phyloP scores from a whole-genome alignment of 2,888 invertebrate species.

The Antheraea yamamai region DNA sequence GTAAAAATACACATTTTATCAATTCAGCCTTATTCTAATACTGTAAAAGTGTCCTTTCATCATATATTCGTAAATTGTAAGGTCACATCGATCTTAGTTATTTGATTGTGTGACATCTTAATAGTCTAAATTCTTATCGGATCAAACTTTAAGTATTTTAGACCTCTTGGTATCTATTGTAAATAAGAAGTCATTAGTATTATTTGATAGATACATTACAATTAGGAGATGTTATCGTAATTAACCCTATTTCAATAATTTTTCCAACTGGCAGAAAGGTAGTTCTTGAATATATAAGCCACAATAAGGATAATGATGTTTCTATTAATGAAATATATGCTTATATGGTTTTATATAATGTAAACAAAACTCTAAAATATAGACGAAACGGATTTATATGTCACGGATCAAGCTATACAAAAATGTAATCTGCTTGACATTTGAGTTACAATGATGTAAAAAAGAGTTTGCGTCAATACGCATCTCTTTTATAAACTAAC shows the following conservation, averaged over 20 bases:
- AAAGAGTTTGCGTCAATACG: not conserved
- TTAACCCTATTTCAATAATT: no score
- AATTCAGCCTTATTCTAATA: not conserved
- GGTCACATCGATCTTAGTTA: not conserved
- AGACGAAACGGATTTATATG: not conserved
- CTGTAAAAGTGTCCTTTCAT: not conserved
- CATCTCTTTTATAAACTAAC: not conserved
- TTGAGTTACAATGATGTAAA: not conserved
- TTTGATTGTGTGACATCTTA: not conserved
- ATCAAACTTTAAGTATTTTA: not conserved
- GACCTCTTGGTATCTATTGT: not conserved
- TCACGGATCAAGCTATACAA: not conserved
- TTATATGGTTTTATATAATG: no score
- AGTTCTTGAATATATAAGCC: no score
- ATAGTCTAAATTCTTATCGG: not conserved
- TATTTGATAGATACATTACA: no score
- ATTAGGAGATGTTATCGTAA: no score
- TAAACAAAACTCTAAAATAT: not conserved
- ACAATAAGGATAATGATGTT: no score
- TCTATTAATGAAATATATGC: no score
- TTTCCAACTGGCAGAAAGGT: no score
- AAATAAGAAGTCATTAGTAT: not conserved
- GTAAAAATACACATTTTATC: not conserved
- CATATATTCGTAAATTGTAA: not conserved
- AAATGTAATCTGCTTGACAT: not conserved